Conservation (phyloP, 2,888 invertebrate genomes). For the Xanthia icteritia region DNA sequence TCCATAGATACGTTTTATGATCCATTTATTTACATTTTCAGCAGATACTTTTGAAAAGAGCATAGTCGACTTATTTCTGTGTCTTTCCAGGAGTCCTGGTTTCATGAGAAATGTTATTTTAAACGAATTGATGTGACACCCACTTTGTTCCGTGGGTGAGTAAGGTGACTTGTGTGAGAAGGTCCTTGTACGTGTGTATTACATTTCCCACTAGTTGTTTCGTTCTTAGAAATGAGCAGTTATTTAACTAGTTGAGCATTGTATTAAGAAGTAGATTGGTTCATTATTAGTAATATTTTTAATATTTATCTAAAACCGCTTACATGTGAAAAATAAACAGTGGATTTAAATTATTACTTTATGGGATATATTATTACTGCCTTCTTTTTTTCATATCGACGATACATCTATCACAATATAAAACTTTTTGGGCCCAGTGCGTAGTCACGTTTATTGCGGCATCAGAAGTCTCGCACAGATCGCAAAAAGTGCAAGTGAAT, state of each 20-base stretch:
- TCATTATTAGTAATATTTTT: neutral
- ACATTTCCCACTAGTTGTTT: neutral
- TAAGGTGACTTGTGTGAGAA: neutral
- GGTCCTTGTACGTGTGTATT: neutral
- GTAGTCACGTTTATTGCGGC: neutral
- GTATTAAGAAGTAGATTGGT: neutral
- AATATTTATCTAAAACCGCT: no score
- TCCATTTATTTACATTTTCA: neutral
- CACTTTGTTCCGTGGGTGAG: neutral
- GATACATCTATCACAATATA: neutral
- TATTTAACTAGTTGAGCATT: no score
- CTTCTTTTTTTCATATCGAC: neutral
- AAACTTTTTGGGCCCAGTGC: neutral
- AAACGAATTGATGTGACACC: constrained; percentile 5
- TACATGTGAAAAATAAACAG: neutral
- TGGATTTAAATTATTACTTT: neutral
- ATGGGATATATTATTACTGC: no score
- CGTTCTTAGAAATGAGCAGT: neutral
- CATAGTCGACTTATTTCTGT: neutral
- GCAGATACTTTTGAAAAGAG: neutral
- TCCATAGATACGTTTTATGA: neutral
- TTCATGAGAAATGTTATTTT: constrained; percentile 24
- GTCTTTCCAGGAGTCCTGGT: neutral
- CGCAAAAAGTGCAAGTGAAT: neutral
- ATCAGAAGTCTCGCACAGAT: neutral